Evolutionary conservation across 2,888 invertebrate species (phyloP).

Genomic region (Actias luna): DNA sequence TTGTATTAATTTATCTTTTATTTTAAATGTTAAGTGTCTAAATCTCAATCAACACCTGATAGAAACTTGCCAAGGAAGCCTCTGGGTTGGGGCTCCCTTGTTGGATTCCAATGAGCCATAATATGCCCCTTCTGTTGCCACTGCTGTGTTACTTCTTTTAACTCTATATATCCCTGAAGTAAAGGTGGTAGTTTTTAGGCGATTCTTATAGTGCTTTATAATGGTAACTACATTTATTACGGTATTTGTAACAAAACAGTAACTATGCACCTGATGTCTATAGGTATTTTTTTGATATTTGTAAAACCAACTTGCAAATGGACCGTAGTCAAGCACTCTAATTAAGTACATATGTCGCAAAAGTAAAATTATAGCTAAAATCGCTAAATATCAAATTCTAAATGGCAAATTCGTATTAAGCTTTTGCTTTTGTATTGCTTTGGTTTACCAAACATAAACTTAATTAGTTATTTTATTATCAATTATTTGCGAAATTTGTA

Average conservation of each 20-base stretch:
- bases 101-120: conserved; percentile 92
- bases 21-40: conserved; percentile 18
- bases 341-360: too few species aligned
- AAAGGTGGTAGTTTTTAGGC: conserved; percentile 1
- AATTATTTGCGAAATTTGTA: too few species aligned
- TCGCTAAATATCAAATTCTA: too few species aligned
- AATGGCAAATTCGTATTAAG: too few species aligned
- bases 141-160: conserved; percentile 89
- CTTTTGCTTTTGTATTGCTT: too few species aligned
- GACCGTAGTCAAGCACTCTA: too few species aligned
- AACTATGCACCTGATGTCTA: neutral
- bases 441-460: too few species aligned
- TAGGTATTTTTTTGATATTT: too few species aligned
- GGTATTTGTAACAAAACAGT: neutral
- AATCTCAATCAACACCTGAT: conserved; percentile 68
- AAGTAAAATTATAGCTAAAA: too few species aligned
- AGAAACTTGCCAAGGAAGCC: conserved; percentile 96
- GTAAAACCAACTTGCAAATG: too few species aligned
- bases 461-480: too few species aligned
- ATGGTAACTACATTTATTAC: neutral
- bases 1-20: conserved; percentile 45
- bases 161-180: conserved; percentile 94
- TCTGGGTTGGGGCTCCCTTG: conserved; percentile 88
- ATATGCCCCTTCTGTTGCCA: conserved; percentile 95
- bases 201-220: neutral